Conservation (phyloP, 30 jellyfish, hydroid and myxozoan species). For the Chrysaora quinquecirrha region DNA sequence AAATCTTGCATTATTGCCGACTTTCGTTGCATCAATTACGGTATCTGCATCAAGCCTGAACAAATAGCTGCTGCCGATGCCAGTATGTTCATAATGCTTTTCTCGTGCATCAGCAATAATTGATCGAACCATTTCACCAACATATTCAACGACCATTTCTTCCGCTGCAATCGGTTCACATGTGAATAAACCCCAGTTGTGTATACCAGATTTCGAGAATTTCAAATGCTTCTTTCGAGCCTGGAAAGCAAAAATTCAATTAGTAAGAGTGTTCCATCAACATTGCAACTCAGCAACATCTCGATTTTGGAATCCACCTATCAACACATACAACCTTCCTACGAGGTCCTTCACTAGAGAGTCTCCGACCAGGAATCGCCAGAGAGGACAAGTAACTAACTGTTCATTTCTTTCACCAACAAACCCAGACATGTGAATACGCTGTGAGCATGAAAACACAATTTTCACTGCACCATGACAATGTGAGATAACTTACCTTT, state of each 20-base stretch:
- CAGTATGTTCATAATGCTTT: slow-evolving; percentile 91
- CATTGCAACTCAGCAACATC: too few species aligned
- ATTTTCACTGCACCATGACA: too few species aligned
- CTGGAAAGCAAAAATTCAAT: slow-evolving; percentile 28
- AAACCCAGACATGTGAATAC: too few species aligned
- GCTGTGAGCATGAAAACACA: too few species aligned
- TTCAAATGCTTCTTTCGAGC: slow-evolving; percentile 93
- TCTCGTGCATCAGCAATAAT: slow-evolving; percentile 98
- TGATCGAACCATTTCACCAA: slow-evolving; percentile 94
- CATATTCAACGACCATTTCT: slow-evolving; percentile 98
- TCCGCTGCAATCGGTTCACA: slow-evolving; percentile 99
- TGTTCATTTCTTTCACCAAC: too few species aligned
- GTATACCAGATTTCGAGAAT: slow-evolving; percentile 96
- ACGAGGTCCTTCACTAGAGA: too few species aligned
- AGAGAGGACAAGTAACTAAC: too few species aligned
- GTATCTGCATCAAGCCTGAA: slow-evolving; percentile 97
- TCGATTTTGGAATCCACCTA: too few species aligned
- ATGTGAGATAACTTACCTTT: slow-evolving; percentile 48
- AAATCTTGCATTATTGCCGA: slow-evolving; percentile 98
- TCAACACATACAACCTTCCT: too few species aligned
- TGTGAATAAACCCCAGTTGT: slow-evolving; percentile 99
- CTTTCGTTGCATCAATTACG: slow-evolving; percentile 98
- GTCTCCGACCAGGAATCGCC: too few species aligned
- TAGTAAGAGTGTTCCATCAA: too few species aligned
- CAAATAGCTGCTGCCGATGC: slow-evolving; percentile 98